Conservation (phyloP, 1,140 invertebrate genomes). For the Hestina assimilis region DNA sequence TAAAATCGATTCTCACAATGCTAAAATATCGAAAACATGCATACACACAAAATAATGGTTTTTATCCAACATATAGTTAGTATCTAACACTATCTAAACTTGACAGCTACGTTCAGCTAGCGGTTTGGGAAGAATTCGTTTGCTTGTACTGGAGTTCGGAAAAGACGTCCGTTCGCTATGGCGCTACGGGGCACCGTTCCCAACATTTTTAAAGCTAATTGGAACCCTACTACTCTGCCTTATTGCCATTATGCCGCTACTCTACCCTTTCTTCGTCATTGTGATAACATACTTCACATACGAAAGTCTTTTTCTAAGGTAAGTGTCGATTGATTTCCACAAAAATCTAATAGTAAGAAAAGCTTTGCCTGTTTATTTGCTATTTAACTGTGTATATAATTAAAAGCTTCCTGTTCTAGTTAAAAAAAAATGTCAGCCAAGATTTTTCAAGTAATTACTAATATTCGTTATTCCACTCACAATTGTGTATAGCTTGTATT, state of each 20-base stretch:
- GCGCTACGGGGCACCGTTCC: slow-evolving; percentile 66
- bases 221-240: slow-evolving; percentile 57
- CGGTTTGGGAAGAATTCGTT: slow-evolving; percentile 39
- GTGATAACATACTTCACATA: slow-evolving; percentile 54
- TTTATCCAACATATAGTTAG: slow-evolving; percentile 8
- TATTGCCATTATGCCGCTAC: slow-evolving; percentile 53
- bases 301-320: slow-evolving; percentile 63
- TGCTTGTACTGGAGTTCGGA: slow-evolving; percentile 47
- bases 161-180: slow-evolving; percentile 56
- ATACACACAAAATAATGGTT: no score
- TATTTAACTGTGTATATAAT: no score
- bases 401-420: no score
- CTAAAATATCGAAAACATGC: no score
- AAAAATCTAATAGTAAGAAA: no score
- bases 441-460: no score
- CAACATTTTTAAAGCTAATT: slow-evolving; percentile 71
- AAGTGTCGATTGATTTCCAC: no score
- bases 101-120: slow-evolving; percentile 54
- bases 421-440: no score
- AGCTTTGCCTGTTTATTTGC: no score
- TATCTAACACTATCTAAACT: slow-evolving; percentile 16
- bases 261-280: slow-evolving; percentile 59
- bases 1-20: no score
- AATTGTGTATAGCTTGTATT: no score
- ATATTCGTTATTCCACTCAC: no score